A percentile compares a stretch with the other conserved stretches of the same genome.
phyloP scores from a whole-genome alignment of 2,113 vertebrate genomes.

The Cervus canadensis region DNA sequence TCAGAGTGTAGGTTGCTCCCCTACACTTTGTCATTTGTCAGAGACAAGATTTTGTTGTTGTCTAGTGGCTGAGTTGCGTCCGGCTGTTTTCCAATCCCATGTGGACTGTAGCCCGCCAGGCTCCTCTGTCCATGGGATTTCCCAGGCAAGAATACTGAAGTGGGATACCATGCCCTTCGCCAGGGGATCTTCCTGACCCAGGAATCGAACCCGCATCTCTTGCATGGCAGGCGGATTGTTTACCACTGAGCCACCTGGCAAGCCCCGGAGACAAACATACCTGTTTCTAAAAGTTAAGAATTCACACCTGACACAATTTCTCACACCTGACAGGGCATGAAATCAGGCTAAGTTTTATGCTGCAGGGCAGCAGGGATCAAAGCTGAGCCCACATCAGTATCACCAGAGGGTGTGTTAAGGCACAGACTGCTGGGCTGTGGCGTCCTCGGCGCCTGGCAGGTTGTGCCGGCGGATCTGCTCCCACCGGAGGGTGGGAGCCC shows the following conservation, averaged over 20 bases:
- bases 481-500: too few relatives aligned
- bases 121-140: neutral
- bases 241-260: neutral
- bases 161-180: neutral
- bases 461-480: too few relatives aligned
- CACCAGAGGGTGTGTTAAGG: neutral
- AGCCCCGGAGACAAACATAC: neutral
- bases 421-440: too few relatives aligned
- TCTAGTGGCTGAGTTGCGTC: neutral
- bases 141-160: neutral
- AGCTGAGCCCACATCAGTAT: neutral
- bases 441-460: too few relatives aligned
- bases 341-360: neutral
- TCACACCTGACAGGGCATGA: neutral
- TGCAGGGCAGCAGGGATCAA: neutral
- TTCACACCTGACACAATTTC: neutral
- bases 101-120: neutral
- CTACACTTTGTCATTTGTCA: neutral
- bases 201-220: neutral
- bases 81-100: neutral
- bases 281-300: neutral
- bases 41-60: neutral
- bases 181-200: neutral
- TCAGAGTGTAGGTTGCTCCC: neutral
- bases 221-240: neutral